Evolutionary conservation across 2,797 vertebrate genomes (phyloP), one percentile per base, ranked within the genome.

Genomic region (Nyctalus aviator): DNA sequence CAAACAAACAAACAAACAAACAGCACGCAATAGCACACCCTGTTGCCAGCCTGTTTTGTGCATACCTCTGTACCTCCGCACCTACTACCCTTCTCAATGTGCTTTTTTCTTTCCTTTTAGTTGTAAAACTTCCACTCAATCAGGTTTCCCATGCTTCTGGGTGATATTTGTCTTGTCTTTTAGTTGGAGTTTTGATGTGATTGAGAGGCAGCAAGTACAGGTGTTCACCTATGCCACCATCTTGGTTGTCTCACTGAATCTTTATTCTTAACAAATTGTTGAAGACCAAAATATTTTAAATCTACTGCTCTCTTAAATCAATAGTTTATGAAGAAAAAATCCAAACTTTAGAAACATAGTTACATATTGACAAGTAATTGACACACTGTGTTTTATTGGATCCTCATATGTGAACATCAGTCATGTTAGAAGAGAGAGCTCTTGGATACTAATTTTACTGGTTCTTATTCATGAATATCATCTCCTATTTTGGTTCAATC

Each of bases 201-300:
- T 53, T 21, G 53, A 55, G 53, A 23, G 21, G 20, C 53, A 23
- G 53, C 53, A 55, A 55, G 21, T 23, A 23, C 21, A 55, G 53
- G 53, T 55, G 7, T 55, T 55, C 53, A 55, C 53, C 2, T 55
- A 55, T 55, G 53, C 20, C 2, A 7, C 18, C 53, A 55, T 55
- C 20, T 55, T 55, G 53, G 53, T 55, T 55, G 53, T 55, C 21
- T 7, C 20, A 21, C 53, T 66, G n/a, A 5, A n/a, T 46, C 37
- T 53, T 76, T 62, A 59, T 48, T 57, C 14, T 73, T 66, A 72
- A 84, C 44, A 78, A 18, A 57, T 37, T 64, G 17, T 66, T 73
- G 66, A 79, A 71, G 18, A 55, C 37, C 57, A 72, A 85, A 85
- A 79, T 85, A 73, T 72, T 81, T 86, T 90, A 86, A 6, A 75